Conservation (phyloP, 2,888 invertebrate species). For the Vannuccia rotundouncinata region DNA sequence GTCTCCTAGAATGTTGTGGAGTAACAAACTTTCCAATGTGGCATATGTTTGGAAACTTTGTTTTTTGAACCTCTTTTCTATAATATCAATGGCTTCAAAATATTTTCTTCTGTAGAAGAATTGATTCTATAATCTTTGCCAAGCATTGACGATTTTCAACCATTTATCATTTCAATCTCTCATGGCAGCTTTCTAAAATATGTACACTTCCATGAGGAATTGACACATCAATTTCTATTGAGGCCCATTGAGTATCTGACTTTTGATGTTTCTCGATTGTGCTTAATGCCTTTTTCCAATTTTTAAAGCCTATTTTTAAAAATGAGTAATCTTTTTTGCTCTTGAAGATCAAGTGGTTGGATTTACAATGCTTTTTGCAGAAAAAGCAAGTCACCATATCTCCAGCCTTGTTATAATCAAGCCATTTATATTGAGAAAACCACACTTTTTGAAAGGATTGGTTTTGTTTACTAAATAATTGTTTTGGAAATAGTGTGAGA, state of each 20-base stretch:
- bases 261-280: neutral
- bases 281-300: constrained; percentile 7
- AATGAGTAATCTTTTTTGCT: neutral
- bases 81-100: neutral
- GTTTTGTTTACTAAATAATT: neutral
- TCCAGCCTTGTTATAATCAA: neutral
- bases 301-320: neutral
- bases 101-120: neutral
- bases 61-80: neutral
- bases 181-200: neutral
- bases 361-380: constrained; percentile 2
- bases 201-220: neutral
- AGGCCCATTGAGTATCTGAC: neutral
- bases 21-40: neutral
- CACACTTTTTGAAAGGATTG: neutral
- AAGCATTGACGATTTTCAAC: neutral
- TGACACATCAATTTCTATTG: constrained; percentile 13
- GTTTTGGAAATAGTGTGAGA: neutral
- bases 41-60: neutral
- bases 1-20: neutral
- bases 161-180: neutral
- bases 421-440: constrained; percentile 4
- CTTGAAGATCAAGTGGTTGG: neutral
- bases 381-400: neutral
- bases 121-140: constrained; percentile 8